Evolutionary conservation across 2,797 vertebrate genomes (phyloP), one percentile per base, ranked within the genome.

Genomic region (Aeoliscus strigatus): DNA sequence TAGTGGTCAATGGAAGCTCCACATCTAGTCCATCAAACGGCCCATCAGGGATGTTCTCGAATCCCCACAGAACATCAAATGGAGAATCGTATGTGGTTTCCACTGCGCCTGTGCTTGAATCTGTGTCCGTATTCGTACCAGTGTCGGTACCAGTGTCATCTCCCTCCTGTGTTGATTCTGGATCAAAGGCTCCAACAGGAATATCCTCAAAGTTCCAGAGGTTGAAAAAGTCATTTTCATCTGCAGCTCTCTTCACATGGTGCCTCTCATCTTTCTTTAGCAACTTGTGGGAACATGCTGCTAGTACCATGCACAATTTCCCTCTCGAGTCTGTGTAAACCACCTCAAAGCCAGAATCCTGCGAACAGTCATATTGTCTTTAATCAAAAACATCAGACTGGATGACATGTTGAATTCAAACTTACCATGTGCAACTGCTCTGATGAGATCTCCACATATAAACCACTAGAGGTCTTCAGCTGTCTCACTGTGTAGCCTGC

Each of bases 341-440:
- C 2, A 60, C 16, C 35, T 64, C 47, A 45, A 58, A 62, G 11
- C 8, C 48, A 27, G 43, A 45, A 12, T 47, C 54, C 66, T 69
- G 46, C 15, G 0, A 27, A 54, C 1, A 50, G 10, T 13, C 0
- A 3, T 2, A 8, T 2, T 7, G 21, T 2, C n/a, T n/a, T n/a
- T n/a, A n/a, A n/a, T n/a, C n/a, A n/a, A n/a, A n/a, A n/a, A n/a
- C n/a, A n/a, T n/a, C n/a, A n/a, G n/a, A n/a, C n/a, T n/a, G n/a
- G n/a, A n/a, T n/a, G n/a, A n/a, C n/a, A n/a, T n/a, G n/a, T n/a
- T n/a, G n/a, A n/a, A n/a, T n/a, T n/a, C n/a, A n/a, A 1, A 33
- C 37, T 51, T 37, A 56, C 66, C 15, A 2, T 24, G 3, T 51
- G 13, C 21, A 27, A 3, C 3, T 31, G 4, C 15, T 27, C 51